These are phyloP conservation scores for Mustelus asterias DNA, from an alignment of 2,113 vertebrate genomes.

Conservation along the genomic window DNA sequence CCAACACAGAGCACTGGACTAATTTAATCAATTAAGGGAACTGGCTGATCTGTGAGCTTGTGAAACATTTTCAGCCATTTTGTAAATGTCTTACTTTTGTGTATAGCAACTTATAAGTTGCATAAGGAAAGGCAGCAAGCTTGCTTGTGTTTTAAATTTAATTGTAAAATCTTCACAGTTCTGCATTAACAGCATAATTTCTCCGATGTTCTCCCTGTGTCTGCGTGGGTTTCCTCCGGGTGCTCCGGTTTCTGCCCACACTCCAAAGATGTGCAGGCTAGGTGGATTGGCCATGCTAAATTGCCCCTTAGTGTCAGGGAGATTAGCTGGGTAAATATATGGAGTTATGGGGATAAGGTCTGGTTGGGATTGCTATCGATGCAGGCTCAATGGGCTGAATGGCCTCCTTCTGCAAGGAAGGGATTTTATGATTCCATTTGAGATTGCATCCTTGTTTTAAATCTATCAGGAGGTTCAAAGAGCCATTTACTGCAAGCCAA, in stretches of 20 bases:
- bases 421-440: neutral
- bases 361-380: no score
- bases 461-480: neutral
- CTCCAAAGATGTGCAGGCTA: no score
- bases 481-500: neutral
- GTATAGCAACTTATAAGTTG: neutral
- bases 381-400: no score
- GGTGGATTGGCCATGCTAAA: no score
- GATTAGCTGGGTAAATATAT: no score
- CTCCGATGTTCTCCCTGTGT: no score
- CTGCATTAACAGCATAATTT: neutral
- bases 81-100: neutral
- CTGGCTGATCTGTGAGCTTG: neutral
- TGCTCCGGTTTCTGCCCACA: no score
- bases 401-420: no score
- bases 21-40: conserved; percentile 20
- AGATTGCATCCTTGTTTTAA: neutral
- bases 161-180: neutral
- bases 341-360: no score
- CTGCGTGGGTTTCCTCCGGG: no score
- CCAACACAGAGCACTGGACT: conserved; percentile 44
- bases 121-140: neutral
- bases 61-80: neutral
- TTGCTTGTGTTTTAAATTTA: neutral
- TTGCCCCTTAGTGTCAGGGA: no score